phyloP scores from a whole-genome alignment of 64 coral and sea anemone species.

The Montipora sp. region DNA sequence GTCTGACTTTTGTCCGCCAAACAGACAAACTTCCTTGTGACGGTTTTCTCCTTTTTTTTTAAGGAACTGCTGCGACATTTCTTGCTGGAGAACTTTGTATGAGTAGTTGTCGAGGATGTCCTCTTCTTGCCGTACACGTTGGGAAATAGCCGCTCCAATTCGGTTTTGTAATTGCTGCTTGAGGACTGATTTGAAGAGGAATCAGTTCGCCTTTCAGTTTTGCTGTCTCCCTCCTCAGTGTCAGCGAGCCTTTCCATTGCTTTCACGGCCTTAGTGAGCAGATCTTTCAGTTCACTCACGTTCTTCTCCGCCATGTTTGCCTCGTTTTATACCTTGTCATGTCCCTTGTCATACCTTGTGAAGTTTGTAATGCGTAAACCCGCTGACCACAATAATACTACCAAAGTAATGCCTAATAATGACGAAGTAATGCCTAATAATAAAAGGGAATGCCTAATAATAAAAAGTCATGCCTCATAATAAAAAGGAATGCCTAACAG shows the following conservation, averaged over 20 bases:
- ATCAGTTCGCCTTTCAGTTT: neutral
- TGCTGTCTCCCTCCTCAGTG: neutral
- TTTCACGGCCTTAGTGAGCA: neutral
- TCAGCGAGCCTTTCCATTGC: neutral
- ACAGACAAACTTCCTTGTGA: too few relatives aligned
- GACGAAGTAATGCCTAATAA: neutral
- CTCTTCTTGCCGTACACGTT: constrained; percentile 27
- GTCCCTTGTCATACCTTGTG: too few relatives aligned
- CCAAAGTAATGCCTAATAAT: neutral
- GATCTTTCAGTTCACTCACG: neutral
- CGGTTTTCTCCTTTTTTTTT: too few relatives aligned
- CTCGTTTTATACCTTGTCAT: neutral
- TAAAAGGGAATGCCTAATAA: neutral
- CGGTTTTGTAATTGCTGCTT: constrained; percentile 10
- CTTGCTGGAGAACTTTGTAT: too few relatives aligned
- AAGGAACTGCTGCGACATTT: too few relatives aligned
- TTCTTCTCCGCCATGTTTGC: neutral
- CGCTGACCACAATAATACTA: constrained; percentile 3
- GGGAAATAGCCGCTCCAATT: constrained; percentile 57
- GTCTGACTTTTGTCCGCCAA: too few relatives aligned
- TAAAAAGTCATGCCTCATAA: too few relatives aligned
- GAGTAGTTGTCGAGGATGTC: too few relatives aligned
- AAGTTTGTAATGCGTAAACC: too few relatives aligned
- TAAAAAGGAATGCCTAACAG: neutral
- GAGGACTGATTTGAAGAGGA: neutral